Base-by-base conservation (phyloP, 2,113 vertebrate species). In the Cyprinodon tularosa region DNA sequence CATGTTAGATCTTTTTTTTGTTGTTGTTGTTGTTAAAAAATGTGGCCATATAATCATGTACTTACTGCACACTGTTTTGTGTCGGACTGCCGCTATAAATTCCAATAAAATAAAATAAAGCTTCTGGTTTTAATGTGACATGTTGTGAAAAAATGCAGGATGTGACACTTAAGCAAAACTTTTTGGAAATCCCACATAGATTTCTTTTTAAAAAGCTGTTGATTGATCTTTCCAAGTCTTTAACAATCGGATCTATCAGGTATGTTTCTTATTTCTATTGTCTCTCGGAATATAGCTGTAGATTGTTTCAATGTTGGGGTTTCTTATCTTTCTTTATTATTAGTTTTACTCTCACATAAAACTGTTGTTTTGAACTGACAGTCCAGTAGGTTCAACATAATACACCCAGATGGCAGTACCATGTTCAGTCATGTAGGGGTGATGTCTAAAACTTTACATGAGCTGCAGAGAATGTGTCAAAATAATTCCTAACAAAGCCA, bases 391-490 rank as follows among this genome's bases (percentile, higher is more conserved):
- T 69, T 67, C 22, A 89, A 84, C 70, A 86, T 4, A 74, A 78
- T 71, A 84, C 86, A 85, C 63, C 72, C 70, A 47, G 42, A 5
- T 69, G 92, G 57, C 84, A 76, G 83, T 92, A 93, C 93, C 91
- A 94, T 84, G 78, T 87, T 66, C 45, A 12, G 66, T 45, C 64
- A 48, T 59, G 60, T 65, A 72, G 89, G 91, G 92, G 91, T 77
- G 76, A 15, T 0, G 13, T 42, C 38, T 40, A 15, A 85, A 89
- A 86, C 73, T 84, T 86, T 71, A 13, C 12, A 0, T 20, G 71
- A 88, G 76, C 66, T 66, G 39, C n/a, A 1, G 1, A 3, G 1
- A 29, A 3, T 6, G 17, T 12, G 7, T 12, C 6, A 76, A 79
- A 74, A 61, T 12, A 2, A 37, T 1, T 1, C 59, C 38, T 37